Percentiles rank a stretch among this genome's conserved stretches.
Evolutionary conservation across 2,113 vertebrate genomes (phyloP).

Genomic region (Protobothrops flavoviridis): DNA sequence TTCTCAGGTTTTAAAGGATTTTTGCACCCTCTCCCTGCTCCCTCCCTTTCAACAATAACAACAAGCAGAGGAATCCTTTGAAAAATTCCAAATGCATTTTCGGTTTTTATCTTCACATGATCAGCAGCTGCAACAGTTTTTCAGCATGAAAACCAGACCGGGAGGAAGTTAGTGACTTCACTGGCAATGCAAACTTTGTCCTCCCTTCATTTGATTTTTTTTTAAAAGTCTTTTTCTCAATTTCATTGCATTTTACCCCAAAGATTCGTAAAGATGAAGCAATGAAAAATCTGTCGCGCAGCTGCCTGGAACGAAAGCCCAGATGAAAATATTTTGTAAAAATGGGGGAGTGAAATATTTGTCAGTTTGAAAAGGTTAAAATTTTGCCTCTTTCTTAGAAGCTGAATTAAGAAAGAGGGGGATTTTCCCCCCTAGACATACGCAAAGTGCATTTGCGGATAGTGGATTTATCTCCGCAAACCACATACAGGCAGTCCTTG

Average conservation of each 20-base stretch:
- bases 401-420: not conserved
- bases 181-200: constrained; percentile 30
- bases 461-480: too few relatives aligned
- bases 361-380: not conserved
- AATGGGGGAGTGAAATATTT: not conserved
- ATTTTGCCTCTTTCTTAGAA: not conserved
- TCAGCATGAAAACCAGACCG: constrained; percentile 52
- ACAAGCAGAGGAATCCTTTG: constrained; percentile 27
- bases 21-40: constrained; percentile 1
- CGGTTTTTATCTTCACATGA: constrained; percentile 30
- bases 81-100: constrained; percentile 11
- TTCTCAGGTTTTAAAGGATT: not conserved
- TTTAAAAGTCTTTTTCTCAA: constrained; percentile 26
- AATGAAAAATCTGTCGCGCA: constrained; percentile 36
- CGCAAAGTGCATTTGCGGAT: not conserved
- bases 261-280: constrained; percentile 18
- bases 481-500: too few relatives aligned
- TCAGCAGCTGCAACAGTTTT: constrained; percentile 37
- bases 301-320: constrained; percentile 43
- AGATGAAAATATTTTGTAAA: not conserved
- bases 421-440: not conserved
- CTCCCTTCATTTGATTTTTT: constrained; percentile 6
- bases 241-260: constrained; percentile 49
- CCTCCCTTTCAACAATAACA: not conserved
- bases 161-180: constrained; percentile 14